Base-by-base conservation (phyloP, 2,888 invertebrate species). In the Amphipyra tragopoginis region DNA sequence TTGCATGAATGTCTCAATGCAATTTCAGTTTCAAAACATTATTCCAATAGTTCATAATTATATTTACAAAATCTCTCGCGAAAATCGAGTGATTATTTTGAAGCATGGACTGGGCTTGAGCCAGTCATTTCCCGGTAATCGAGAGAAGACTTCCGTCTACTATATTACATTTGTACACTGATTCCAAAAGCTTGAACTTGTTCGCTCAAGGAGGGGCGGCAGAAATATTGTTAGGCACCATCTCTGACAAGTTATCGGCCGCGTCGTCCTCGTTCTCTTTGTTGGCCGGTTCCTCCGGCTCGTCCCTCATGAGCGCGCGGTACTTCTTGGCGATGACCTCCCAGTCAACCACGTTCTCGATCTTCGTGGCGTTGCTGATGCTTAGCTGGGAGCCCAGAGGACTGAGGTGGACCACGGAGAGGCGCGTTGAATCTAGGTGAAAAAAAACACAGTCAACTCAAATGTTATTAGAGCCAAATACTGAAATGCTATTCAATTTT, bases 331-430 rank as follows among this genome's bases (percentile, higher is more conserved):
- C 97, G 62, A 98, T 98, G 2, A 97, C 95, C 82, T 98, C 98
- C 98, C 98, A 98, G 88, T 98, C 98, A 1, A 98, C 97, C 7
- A 98, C 98, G 83, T 97, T 98, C 87, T 98, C 98, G 76, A 98
- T 98, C 77, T 97, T 96, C 48, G 97, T 97, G 51, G 96, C 96
- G 73, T 97, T 96, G 83, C 96, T 96, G 91, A 98, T 97, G 84
- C 98, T 98, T 72, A 98, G 91, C 87, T 98, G 98, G 0, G 98
- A 98, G 33, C 98, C 98, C 11, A 98, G 91, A 0, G 98, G 98
- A 86, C 97, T 97, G 57, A 98, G 91, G 86, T 97, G 98, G 13
- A 97, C 97, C 40, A 97, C 97, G 0, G 98, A 97, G 21, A 98
- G 90, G 0, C 97, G 96, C 47, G 97, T 96, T 36, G 97, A 97